Evolutionary conservation across 2,113 vertebrate species (phyloP).

Genomic region (Sterrhoptilus dennistouni): DNA sequence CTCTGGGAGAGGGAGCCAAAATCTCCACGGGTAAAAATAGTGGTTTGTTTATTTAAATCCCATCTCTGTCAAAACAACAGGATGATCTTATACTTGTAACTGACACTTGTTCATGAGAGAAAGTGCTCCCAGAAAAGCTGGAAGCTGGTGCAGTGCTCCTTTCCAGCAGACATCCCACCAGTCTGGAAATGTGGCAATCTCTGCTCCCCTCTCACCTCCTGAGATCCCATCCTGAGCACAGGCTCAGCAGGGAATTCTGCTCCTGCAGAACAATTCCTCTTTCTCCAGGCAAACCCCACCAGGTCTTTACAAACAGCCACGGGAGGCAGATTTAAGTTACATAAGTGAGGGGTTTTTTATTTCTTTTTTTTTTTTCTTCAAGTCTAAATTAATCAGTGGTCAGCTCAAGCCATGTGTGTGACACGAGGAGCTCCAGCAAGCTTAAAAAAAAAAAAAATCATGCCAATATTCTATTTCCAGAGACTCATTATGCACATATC

Average conservation of each 20-base stretch:
- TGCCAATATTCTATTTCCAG: slow-evolving; percentile 7
- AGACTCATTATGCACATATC: not conserved
- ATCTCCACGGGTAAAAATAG: not conserved
- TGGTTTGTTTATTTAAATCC: not conserved
- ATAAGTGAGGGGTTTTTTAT: not conserved
- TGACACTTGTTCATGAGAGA: not conserved
- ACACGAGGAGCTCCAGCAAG: not conserved
- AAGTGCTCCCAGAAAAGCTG: not conserved
- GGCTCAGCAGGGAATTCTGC: not conserved
- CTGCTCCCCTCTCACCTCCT: not conserved
- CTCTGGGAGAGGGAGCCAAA: not conserved
- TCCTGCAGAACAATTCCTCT: not conserved
- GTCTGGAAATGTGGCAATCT: not conserved
- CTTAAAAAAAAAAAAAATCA: not conserved
- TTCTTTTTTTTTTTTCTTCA: not conserved
- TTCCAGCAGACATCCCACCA: not conserved
- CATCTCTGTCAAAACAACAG: not conserved
- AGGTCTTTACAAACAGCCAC: not conserved
- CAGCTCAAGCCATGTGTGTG: not conserved
- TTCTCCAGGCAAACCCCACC: not conserved
- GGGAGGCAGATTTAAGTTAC: not conserved
- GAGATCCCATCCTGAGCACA: not conserved
- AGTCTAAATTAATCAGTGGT: not conserved
- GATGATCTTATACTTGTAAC: not conserved
- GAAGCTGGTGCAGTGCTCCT: not conserved